phyloP scores from a whole-genome alignment of 2,113 vertebrate species.

The Rhinolophus sinicus region DNA sequence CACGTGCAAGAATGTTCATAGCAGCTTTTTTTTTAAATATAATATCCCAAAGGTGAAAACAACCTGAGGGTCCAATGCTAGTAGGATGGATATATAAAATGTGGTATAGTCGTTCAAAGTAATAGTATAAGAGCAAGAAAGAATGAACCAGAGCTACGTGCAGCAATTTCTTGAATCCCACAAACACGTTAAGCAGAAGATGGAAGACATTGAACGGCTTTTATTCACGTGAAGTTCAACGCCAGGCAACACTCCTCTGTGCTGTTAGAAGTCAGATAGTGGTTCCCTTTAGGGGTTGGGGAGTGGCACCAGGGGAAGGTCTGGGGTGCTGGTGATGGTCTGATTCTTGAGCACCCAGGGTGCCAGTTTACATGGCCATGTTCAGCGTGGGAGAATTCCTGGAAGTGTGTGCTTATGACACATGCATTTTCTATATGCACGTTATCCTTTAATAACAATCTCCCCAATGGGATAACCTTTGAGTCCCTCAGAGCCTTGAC shows the following conservation, averaged over 20 bases:
- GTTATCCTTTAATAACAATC: neutral
- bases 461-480: neutral
- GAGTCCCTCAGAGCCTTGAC: neutral
- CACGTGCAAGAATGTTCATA: neutral
- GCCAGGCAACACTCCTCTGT: neutral
- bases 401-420: accelerated
- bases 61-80: neutral
- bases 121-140: neutral
- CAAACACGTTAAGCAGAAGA: neutral
- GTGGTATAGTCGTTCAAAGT: accelerated
- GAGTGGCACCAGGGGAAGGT: accelerated
- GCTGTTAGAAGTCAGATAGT: neutral
- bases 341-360: neutral
- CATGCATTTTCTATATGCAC: neutral
- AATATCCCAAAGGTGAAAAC: neutral
- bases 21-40: neutral
- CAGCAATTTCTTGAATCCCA: neutral
- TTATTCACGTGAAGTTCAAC: neutral
- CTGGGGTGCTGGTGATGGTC: neutral
- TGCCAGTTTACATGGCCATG: neutral
- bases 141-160: too few species aligned
- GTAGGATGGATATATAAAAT: accelerated
- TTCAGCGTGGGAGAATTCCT: neutral
- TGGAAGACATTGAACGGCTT: neutral
- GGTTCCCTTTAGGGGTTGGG: neutral